phyloP scores from a whole-genome alignment of 2,888 invertebrate genomes.

The Gibbula magus region DNA sequence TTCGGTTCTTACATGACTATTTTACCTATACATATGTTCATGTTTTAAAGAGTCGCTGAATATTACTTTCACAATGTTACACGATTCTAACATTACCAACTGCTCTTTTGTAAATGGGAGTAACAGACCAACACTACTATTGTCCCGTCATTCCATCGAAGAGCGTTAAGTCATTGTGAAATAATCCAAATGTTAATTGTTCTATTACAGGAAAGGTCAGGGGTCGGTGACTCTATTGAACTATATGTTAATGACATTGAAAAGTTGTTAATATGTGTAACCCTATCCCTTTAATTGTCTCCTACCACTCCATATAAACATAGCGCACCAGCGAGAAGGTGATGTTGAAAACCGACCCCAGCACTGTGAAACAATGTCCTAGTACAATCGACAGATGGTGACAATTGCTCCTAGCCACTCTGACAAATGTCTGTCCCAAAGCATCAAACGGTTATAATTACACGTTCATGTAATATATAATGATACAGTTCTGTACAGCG shows the following conservation, averaged over 20 bases:
- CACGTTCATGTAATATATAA: conserved; percentile 8
- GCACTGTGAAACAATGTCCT: not conserved
- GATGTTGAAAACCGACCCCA: not conserved
- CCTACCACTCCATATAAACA: not conserved
- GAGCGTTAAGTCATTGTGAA: too few species aligned
- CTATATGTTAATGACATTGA: not conserved
- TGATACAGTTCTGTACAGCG: not conserved
- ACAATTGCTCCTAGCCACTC: not conserved
- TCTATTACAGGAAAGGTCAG: not conserved
- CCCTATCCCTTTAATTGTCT: not conserved
- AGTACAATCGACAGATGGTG: not conserved
- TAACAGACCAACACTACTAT: too few species aligned
- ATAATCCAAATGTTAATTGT: not conserved
- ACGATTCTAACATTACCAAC: too few species aligned
- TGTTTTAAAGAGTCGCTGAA: too few species aligned
- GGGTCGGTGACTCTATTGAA: not conserved
- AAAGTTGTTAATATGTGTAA: conserved; percentile 1
- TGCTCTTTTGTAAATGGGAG: too few species aligned
- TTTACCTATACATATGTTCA: too few species aligned
- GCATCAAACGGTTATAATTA: conserved; percentile 1
- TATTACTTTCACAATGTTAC: too few species aligned
- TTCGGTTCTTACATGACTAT: too few species aligned
- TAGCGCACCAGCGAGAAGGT: not conserved
- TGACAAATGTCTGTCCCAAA: not conserved
- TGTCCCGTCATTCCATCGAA: too few species aligned